A percentile compares a stretch with the other conserved stretches of the same genome.
These are phyloP conservation scores for Melangyna quadrimaculata DNA, from an alignment of 2,888 invertebrate genomes.

Conservation along the genomic window DNA sequence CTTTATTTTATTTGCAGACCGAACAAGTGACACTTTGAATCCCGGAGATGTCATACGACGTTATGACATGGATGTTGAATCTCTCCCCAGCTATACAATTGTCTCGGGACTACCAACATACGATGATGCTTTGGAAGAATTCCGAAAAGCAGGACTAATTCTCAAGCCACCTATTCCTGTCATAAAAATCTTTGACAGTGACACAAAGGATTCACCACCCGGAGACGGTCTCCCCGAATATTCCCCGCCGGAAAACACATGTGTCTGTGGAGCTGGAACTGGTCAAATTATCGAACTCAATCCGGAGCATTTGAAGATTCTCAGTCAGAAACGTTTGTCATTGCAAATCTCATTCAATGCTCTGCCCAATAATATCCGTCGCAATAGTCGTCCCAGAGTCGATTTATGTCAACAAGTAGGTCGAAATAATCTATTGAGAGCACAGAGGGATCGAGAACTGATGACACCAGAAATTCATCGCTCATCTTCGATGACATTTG, in stretches of 20 bases:
- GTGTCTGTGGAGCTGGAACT: slow-evolving; percentile 75
- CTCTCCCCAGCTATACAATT: slow-evolving; percentile 84
- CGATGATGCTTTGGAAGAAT: slow-evolving; percentile 84
- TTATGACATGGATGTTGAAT: slow-evolving; percentile 82
- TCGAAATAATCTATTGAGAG: slow-evolving; percentile 78
- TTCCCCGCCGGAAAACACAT: slow-evolving; percentile 74
- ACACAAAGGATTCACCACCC: slow-evolving; percentile 71
- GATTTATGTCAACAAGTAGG: slow-evolving; percentile 75
- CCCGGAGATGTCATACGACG: slow-evolving; percentile 78
- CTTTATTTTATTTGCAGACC: slow-evolving; percentile 80
- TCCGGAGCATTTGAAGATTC: slow-evolving; percentile 79
- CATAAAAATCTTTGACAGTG: slow-evolving; percentile 79
- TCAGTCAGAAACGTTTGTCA: slow-evolving; percentile 79
- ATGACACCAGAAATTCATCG: slow-evolving; percentile 77
- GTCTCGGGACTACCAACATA: slow-evolving; percentile 86
- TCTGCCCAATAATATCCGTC: slow-evolving; percentile 73
- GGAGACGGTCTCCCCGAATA: slow-evolving; percentile 66
- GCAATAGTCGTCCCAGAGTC: slow-evolving; percentile 75
- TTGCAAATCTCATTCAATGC: slow-evolving; percentile 80
- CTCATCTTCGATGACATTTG: slow-evolving; percentile 75
- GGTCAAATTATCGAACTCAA: slow-evolving; percentile 78
- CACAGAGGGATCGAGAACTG: slow-evolving; percentile 43
- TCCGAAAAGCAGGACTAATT: slow-evolving; percentile 81
- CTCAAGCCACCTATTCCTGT: slow-evolving; percentile 78
- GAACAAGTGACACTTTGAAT: slow-evolving; percentile 78